Base-by-base conservation (phyloP, 2,888 invertebrate species). In the Zeuzera pyrina region DNA sequence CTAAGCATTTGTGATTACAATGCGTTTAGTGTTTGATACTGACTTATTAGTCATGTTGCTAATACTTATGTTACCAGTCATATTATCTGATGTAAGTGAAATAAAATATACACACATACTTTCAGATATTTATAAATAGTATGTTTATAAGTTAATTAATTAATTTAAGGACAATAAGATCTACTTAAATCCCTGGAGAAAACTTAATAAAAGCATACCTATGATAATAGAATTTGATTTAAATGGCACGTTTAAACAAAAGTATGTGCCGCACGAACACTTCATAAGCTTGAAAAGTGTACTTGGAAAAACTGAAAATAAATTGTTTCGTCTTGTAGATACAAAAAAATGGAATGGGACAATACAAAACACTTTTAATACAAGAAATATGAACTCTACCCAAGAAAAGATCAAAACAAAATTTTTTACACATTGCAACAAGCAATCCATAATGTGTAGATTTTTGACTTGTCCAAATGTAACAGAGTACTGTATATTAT, bases 401-500 rank as follows among this genome's bases (percentile, higher is more conserved):
- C 33, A 28, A 14, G 3, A 23, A 8, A 31, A 37, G 0, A 41
- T 40, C 15, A 58, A 35, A 38, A 19, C 52, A 3, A 76, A 70
- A 50, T 42, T 73, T 36, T 45, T 69, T 2, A 68, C 58, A 1
- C 35, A 49, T 10, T 79, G 81, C 38, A 42, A 49, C 33, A 47
- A 59, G 34, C 14, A 38, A 2, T 34, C 40, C 21, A 35, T 46
- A 2, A 2, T 48, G 2, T 79, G 79, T 45, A 57, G 54, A 41
- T 76, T 74, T 45, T 39, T 79, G 41, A 32, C 55, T 12, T 79
- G 79, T 41, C 56, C 57, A 8, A 36, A 62, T 30, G 45, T 71
- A 15, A 42, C 29, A 11, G 29, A 49, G 12, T 45, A 43, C 41
- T 79, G 79, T 39, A 37, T 51, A n/a, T 30, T 76, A 19, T 79